Conservation (phyloP, 2,888 invertebrate species). For the Nowickia ferox region DNA sequence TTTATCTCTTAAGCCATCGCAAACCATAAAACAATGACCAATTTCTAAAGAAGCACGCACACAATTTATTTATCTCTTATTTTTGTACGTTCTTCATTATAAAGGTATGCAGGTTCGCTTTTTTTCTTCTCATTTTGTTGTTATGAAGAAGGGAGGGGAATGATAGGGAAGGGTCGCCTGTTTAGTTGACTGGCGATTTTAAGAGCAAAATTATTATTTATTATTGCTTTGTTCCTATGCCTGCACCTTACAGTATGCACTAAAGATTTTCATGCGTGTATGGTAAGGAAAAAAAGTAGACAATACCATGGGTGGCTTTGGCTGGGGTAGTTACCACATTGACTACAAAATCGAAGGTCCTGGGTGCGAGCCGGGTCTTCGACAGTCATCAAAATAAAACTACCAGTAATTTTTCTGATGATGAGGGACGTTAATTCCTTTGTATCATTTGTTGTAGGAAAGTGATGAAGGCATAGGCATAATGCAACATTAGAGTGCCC, state of each 20-base stretch:
- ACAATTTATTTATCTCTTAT: slow-evolving; percentile 57
- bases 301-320: background rate
- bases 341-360: too few species aligned
- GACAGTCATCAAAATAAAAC: too few species aligned
- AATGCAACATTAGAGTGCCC: too few species aligned
- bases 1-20: slow-evolving; percentile 59
- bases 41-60: slow-evolving; percentile 61
- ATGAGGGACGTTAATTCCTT: too few species aligned
- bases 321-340: background rate
- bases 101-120: slow-evolving; percentile 21
- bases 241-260: slow-evolving; percentile 2
- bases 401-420: too few species aligned
- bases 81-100: slow-evolving; percentile 43
- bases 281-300: background rate
- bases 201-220: slow-evolving; percentile 53
- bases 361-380: too few species aligned
- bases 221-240: slow-evolving; percentile 24
- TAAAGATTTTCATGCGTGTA: background rate
- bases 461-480: too few species aligned
- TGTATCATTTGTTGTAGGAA: too few species aligned
- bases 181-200: slow-evolving; percentile 2
- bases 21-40: slow-evolving; percentile 59
- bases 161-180: background rate
- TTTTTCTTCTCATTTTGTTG: background rate
- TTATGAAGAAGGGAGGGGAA: background rate